Base-by-base conservation (phyloP, 37 sponge, comb jelly and placozoan species). In the Cliona cf. orientalis region DNA sequence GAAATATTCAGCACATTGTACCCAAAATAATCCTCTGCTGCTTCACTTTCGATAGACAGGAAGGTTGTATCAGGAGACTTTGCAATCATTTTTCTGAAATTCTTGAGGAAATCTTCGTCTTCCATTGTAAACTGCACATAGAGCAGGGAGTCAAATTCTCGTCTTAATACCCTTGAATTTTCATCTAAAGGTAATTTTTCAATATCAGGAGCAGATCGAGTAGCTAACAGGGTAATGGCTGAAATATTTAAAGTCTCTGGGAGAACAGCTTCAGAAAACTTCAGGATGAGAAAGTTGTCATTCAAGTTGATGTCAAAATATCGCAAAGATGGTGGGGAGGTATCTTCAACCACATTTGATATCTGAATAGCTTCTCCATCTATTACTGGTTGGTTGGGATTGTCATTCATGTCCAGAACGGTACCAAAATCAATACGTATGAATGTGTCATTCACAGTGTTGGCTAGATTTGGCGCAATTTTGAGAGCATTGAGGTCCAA, bases 221-320 rank as follows among this genome's bases (percentile, higher is more conserved):
- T 25, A 45, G 85, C 90, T 41, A 44, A 59, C 23, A 96, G 49
- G 43, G 74, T 60, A 45, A 96, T 76, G 17, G 46, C 76, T 4
- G 85, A 74, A 2, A 69, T n/a, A 39, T 90, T 76, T 2, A 96
- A 59, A 3, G 88, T 87, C 3, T 56, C 45, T 0, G 81, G 85
- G 19, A 61, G 65, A 14, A 96, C 89, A 17, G 97, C 90, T 70
- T 96, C 91, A 28, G 84, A 83, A 75, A 96, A 96, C 26, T 72
- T 84, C 79, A 96, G 46, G 22, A 80, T 71, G 22, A 96, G 88
- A 28, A 71, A 60, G 55, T 90, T 90, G 56, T 87, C 86, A 58
- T 90, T 93, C 49, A 96, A 56, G 59, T 91, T 68, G n/a, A 96
- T 80, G 42, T 93, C 91, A 78, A 86, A 96, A 21, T 88, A 87